Evolutionary conservation across 2,888 invertebrate genomes (phyloP).

Genomic region (Argyresthia albistria): DNA sequence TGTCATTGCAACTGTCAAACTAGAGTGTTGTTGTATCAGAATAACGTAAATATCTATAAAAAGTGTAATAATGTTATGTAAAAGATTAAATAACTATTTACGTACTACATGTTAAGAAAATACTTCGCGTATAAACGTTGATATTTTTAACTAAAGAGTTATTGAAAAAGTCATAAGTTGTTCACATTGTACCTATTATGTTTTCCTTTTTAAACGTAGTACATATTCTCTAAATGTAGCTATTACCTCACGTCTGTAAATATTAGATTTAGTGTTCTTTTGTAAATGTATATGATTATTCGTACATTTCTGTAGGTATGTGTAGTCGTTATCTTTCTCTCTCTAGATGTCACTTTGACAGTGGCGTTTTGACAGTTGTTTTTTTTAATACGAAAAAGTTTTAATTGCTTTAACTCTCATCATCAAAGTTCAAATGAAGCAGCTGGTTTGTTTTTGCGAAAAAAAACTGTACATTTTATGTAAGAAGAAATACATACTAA

Average conservation of each 20-base stretch:
- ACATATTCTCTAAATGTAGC: slow-evolving; percentile 7
- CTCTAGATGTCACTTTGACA: neutral
- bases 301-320: neutral
- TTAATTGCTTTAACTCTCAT: no score
- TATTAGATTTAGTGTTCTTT: neutral
- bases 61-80: neutral
- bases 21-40: no score
- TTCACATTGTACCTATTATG: slow-evolving; percentile 5
- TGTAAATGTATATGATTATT: neutral
- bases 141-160: slow-evolving; percentile 6
- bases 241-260: slow-evolving; percentile 14
- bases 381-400: no score
- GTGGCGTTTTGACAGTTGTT: neutral
- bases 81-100: neutral
- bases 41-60: neutral
- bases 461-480: no score
- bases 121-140: no score
- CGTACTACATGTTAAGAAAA: no score
- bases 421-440: no score
- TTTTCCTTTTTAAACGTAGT: slow-evolving; percentile 4
- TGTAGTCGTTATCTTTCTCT: neutral
- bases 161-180: neutral
- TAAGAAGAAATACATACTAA: no score
- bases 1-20: no score
- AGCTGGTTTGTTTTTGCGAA: no score